Base-by-base conservation (phyloP, 1,140 invertebrate species). In the Tetragnatha versicolor region DNA sequence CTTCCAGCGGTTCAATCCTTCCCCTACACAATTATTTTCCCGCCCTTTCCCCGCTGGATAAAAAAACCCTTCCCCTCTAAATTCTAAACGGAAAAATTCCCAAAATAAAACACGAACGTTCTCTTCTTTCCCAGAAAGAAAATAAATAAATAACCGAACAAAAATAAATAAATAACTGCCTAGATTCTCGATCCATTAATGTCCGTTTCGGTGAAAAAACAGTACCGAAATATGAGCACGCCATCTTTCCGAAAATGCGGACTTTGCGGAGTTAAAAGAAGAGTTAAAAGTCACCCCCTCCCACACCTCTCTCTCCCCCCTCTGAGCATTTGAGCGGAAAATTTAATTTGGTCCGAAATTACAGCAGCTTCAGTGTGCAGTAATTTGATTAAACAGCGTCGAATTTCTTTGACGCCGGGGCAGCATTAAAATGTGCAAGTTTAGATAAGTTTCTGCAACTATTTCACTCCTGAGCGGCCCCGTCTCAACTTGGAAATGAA, bases 171-270 rank as follows among this genome's bases (percentile, higher is more conserved):
- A 65, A 42, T 42, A 65, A 27, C 61, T 17, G 37, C 33, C 22
- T n/a, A 27, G 12, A 42, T 42, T 65, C 45, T 65, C 39, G 27
- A 45, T 39, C 33, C 61, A 65, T 65, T 65, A 65, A 65, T 65
- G 61, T 65, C 61, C 45, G 22, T 29, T 63, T 63, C 39, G 25
- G 35, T 22, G 60, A 2, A 35, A 63, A 7, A 10, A 61, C 3
- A 37, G 22, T 20, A 12, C 6, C 7, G 61, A 65, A 65, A 65
- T 65, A 65, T 65, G 61, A 65, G 22, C 9, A 27, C 61, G 27
- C n/a, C 35, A n/a, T n/a, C n/a, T n/a, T n/a, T n/a, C n/a, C n/a
- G n/a, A n/a, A n/a, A n/a, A n/a, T 17, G 55, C 55, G 22, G 35
- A 33, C 55, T 33, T n/a, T 10, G 37, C 25, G 10, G n/a, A 65